Percentiles rank a stretch among this genome's conserved stretches.
Conservation (phyloP, 30 jellyfish, hydroid and myxozoan genomes). For the Aurelia sp. region DNA sequence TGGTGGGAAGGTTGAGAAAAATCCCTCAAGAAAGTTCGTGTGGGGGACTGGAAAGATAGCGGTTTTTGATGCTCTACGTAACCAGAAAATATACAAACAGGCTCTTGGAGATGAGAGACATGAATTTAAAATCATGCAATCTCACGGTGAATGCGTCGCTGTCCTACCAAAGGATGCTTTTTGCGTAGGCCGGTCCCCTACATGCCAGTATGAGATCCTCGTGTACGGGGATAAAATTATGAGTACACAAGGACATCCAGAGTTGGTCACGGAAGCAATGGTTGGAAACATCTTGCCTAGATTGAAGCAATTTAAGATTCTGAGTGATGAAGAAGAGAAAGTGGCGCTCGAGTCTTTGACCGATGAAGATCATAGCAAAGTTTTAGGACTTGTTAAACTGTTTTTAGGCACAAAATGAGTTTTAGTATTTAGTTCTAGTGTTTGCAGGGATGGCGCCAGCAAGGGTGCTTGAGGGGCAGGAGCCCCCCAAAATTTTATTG, state of each 20-base stretch:
- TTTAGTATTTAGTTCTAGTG: too few relatives aligned
- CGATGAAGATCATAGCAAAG: slow-evolving; percentile 13
- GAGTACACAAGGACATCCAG: slow-evolving; percentile 86
- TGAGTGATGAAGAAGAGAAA: slow-evolving; percentile 33
- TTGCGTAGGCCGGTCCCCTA: slow-evolving; percentile 48
- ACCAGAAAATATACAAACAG: not conserved
- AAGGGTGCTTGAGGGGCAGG: too few relatives aligned
- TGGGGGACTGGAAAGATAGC: slow-evolving; percentile 60
- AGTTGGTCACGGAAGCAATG: slow-evolving; percentile 43
- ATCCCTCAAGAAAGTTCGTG: slow-evolving; percentile 61
- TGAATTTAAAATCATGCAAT: slow-evolving; percentile 49
- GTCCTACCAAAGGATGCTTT: slow-evolving; percentile 45
- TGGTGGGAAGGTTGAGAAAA: slow-evolving; percentile 80
- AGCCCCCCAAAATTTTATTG: too few relatives aligned
- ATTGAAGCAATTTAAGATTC: slow-evolving; percentile 4
- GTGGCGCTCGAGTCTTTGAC: slow-evolving; percentile 4
- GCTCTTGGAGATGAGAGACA: slow-evolving; percentile 3
- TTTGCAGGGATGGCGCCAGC: too few relatives aligned
- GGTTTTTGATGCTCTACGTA: not conserved
- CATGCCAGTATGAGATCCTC: slow-evolving; percentile 63
- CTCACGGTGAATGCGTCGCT: slow-evolving; percentile 76
- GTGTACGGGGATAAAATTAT: slow-evolving; percentile 41
- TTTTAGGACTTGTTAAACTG: slow-evolving; percentile 10
- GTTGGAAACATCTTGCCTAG: slow-evolving; percentile 50
- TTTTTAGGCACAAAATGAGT: slow-evolving; percentile 13